Evolutionary conservation across 2,888 invertebrate genomes (phyloP).

Genomic region (Acleris sparsana): DNA sequence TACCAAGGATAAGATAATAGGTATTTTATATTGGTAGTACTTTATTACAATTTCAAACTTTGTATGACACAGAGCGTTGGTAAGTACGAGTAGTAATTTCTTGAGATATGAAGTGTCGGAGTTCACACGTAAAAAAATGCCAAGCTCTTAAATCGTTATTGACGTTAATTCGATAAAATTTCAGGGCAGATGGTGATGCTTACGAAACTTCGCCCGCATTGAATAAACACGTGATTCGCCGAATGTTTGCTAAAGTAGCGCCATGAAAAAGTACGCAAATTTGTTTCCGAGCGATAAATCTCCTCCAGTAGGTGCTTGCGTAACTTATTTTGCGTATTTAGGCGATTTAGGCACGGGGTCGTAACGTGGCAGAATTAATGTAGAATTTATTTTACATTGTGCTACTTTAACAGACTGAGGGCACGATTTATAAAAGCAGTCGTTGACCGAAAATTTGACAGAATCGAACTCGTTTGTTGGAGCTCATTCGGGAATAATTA

Average conservation of each 20-base stretch:
- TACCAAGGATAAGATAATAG: too few species aligned
- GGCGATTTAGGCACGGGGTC: slow-evolving; percentile 19
- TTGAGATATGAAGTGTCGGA: too few species aligned
- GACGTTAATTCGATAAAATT: slow-evolving; percentile 1
- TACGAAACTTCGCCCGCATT: slow-evolving; percentile 20
- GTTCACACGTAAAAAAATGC: too few species aligned
- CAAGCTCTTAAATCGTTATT: not conserved
- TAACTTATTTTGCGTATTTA: slow-evolving; percentile 36
- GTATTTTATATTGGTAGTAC: too few species aligned
- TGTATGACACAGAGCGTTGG: too few species aligned
- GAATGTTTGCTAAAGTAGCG: slow-evolving; percentile 33
- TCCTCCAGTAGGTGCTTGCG: slow-evolving; percentile 32
- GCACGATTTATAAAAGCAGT: not conserved
- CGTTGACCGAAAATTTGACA: too few species aligned
- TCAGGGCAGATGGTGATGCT: slow-evolving; percentile 6
- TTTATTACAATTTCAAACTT: too few species aligned
- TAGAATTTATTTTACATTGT: slow-evolving; percentile 27
- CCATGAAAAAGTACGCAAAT: slow-evolving; percentile 35
- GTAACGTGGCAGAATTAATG: slow-evolving; percentile 28
- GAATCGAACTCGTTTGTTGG: too few species aligned
- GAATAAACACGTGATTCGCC: slow-evolving; percentile 32
- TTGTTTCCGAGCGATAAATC: slow-evolving; percentile 34
- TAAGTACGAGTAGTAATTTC: too few species aligned
- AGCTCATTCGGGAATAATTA: too few species aligned
- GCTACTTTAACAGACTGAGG: slow-evolving; percentile 18